Evolutionary conservation across 1,140 invertebrate species (phyloP), one percentile per base, ranked within the genome.

Genomic region (Cataglyphis hispanica): DNA sequence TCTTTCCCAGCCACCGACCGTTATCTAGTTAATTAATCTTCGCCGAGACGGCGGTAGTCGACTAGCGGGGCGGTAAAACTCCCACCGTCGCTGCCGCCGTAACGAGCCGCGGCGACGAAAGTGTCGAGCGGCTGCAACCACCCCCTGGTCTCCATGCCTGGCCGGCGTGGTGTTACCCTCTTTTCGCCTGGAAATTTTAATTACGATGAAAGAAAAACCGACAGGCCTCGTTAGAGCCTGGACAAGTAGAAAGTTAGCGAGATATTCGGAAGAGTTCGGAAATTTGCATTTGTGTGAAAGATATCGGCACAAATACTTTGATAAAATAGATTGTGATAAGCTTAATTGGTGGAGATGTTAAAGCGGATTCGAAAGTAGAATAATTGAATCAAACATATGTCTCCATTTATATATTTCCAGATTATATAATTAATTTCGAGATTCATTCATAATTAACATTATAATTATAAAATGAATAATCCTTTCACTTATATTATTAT

Each of bases 1-100:
- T 86, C 85, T 87, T 77, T 85, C 76, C 85, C 87, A 86, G 88
- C 87, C 89, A 88, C 88, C 90, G 85, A 90, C 88, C 91, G 91
- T 93, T 94, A 95, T 95, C 94, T 93, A 92, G 91, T 94, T 95
- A 94, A 95, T 95, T 95, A 95, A 95, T 95, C 94, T 94, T 88
- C 90, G 89, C 91, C 88, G 89, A 50, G 46, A 85, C 91, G 92
- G 89, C 88, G 87, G 86, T 85, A 80, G 85, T 66, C 86, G 84
- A 91, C 86, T 75, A 83, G 70, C 89, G 72, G 85, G 87, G 89
- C 76, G 89, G 88, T 86, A 90, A 90, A 90, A 90, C 89, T 90
- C 89, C 81, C 89, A 89, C 88, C 88, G 81, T 89, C 75, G 86
- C 81, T 43, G 63, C 37, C 76, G 27, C 67, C 85, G 87, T 90